Conservation (phyloP, 2,797 vertebrate species). For the Tangara arthus region DNA sequence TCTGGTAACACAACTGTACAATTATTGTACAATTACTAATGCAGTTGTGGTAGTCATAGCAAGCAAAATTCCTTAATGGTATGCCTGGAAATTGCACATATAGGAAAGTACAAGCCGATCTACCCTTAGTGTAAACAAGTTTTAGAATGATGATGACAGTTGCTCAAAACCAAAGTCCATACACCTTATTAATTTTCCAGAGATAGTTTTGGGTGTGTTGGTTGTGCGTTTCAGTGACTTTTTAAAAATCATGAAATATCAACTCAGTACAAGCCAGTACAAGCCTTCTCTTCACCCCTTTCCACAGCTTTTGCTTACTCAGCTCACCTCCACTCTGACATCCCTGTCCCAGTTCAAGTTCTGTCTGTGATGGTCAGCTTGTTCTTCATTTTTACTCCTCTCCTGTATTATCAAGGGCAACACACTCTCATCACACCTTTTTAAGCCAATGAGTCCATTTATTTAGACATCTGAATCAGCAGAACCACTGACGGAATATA, state of each 20-base stretch:
- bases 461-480: not conserved
- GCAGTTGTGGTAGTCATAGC: not conserved
- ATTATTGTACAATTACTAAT: not conserved
- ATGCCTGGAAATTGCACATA: not conserved
- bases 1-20: not conserved
- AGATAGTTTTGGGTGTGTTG: not conserved
- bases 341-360: not conserved
- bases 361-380: not conserved
- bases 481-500: not conserved
- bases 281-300: not conserved
- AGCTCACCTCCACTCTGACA: not conserved
- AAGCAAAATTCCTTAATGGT: not conserved
- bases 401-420: not conserved
- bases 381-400: not conserved
- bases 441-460: not conserved
- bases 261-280: not conserved
- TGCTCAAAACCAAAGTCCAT: not conserved
- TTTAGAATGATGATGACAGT: not conserved
- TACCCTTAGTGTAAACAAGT: not conserved
- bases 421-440: not conserved
- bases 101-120: not conserved
- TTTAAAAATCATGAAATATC: not conserved
- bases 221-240: rapidly evolving
- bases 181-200: not conserved
- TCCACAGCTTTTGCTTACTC: not conserved